Percentiles rank a stretch among this genome's conserved stretches.
Conservation (phyloP, 2,113 vertebrate genomes). For the Spilogale gracilis region DNA sequence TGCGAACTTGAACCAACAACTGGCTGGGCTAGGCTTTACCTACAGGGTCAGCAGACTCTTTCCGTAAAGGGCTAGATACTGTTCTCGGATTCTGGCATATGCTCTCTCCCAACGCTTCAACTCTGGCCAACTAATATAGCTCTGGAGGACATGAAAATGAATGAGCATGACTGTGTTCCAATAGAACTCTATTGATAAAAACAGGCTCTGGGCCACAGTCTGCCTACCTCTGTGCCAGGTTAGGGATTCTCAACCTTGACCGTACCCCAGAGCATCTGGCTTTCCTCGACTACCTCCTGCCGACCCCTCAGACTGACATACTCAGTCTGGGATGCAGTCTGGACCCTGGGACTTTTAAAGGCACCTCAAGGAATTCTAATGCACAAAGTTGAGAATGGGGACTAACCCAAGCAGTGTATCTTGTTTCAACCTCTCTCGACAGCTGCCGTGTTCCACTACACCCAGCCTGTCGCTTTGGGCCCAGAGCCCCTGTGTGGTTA, state of each 20-base stretch:
- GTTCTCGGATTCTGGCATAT: background rate
- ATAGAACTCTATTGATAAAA: conserved; percentile 49
- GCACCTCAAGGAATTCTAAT: background rate
- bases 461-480: background rate
- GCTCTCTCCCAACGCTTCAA: background rate
- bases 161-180: background rate
- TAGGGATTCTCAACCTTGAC: background rate
- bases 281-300: background rate
- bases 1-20: background rate
- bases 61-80: background rate
- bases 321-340: background rate
- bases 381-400: background rate
- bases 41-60: background rate
- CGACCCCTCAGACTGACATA: background rate
- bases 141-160: background rate
- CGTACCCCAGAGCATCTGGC: background rate
- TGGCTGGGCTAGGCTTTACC: background rate
- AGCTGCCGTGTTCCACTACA: background rate
- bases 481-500: conserved; percentile 59
- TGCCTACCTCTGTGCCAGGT: background rate
- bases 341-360: background rate
- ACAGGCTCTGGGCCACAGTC: background rate
- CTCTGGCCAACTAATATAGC: background rate
- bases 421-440: background rate
- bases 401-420: background rate